Percentiles rank a stretch among this genome's conserved stretches.
Evolutionary conservation across 30 jellyfish, hydroid and myxozoan genomes (phyloP).

Genomic region (Hydra vulgaris): DNA sequence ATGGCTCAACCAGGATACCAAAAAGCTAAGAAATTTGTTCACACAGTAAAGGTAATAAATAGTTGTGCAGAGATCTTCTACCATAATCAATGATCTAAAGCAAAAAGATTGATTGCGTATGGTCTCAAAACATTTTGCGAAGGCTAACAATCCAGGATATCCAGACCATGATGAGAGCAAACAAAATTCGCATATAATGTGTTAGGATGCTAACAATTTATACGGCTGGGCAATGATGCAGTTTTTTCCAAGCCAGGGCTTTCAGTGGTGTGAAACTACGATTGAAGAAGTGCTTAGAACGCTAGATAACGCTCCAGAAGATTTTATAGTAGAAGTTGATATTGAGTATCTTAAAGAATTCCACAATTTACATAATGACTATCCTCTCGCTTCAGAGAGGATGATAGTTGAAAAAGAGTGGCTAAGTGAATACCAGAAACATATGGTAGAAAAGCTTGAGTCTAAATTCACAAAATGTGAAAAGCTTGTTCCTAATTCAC

Average conservation of each 20-base stretch:
- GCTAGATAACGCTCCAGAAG: not conserved
- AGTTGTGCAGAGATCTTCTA: too few species aligned
- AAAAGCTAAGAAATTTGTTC: too few species aligned
- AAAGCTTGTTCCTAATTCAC: not conserved
- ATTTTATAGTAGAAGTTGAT: not conserved
- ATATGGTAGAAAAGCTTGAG: not conserved
- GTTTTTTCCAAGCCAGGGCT: not conserved
- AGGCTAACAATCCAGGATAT: too few species aligned
- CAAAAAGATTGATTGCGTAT: too few species aligned
- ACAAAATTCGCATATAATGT: too few species aligned
- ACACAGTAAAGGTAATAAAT: too few species aligned
- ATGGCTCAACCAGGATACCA: too few species aligned
- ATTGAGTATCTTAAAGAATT: not conserved
- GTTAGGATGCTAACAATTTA: not conserved
- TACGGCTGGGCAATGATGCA: not conserved
- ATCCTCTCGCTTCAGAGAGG: not conserved
- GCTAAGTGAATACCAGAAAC: not conserved
- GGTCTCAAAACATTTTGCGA: too few species aligned
- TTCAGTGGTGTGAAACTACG: not conserved
- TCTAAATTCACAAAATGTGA: not conserved
- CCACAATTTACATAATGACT: not conserved
- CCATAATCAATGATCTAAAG: too few species aligned
- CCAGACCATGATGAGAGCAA: too few species aligned
- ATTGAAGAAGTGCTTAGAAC: not conserved
- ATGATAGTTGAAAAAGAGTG: not conserved